Evolutionary conservation across 2,113 vertebrate genomes (phyloP).

Genomic region (Chamaea fasciata): DNA sequence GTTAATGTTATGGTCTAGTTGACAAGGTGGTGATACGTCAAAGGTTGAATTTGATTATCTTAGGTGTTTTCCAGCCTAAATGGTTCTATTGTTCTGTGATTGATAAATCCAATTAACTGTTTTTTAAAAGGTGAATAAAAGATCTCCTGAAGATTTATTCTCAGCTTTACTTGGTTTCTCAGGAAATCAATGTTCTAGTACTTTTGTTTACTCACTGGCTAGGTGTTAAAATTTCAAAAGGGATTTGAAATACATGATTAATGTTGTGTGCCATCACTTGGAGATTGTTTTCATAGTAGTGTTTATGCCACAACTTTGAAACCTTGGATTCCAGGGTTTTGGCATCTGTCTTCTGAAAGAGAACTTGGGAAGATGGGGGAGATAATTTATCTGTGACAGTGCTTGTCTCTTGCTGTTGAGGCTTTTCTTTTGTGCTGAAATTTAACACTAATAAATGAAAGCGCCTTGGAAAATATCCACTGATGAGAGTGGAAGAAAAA

Average conservation of each 20-base stretch:
- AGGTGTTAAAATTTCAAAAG: neutral
- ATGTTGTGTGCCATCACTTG: neutral
- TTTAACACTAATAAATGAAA: neutral
- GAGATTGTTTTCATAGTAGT: rapidly evolving
- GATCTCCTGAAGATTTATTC: neutral
- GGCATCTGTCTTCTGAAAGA: neutral
- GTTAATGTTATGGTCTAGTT: neutral
- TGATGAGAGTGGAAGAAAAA: neutral
- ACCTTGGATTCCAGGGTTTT: neutral
- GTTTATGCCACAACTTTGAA: neutral
- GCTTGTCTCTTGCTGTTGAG: neutral
- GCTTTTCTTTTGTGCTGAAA: neutral
- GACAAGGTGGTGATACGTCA: neutral
- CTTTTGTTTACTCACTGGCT: neutral
- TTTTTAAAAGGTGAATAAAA: neutral
- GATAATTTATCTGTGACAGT: neutral
- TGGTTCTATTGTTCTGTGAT: neutral
- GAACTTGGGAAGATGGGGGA: neutral
- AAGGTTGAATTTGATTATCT: neutral
- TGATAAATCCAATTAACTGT: neutral
- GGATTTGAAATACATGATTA: neutral
- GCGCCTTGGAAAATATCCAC: rapidly evolving
- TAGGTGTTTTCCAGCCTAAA: neutral
- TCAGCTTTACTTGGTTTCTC: neutral
- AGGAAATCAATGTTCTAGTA: neutral